A percentile compares a stretch with the other conserved stretches of the same genome.
These are phyloP conservation scores for Leuctra nigra DNA, from an alignment of 2,888 invertebrate genomes.

Conservation along the genomic window DNA sequence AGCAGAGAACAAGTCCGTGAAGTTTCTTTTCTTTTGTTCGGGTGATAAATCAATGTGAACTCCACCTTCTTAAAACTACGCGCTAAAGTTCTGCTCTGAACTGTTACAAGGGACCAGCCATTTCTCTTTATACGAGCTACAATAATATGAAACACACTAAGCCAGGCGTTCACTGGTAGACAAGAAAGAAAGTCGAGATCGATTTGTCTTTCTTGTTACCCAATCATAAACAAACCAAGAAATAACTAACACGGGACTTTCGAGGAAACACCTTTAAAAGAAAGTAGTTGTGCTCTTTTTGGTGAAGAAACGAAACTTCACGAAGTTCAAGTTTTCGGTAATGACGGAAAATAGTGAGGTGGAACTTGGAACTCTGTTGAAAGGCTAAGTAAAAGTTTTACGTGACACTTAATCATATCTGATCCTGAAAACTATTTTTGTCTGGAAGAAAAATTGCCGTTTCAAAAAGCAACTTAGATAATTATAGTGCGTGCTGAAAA, in stretches of 20 bases:
- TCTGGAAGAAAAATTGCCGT: background rate
- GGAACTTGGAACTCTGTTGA: background rate
- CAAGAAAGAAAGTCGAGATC: background rate
- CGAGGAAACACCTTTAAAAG: background rate
- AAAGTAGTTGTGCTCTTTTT: background rate
- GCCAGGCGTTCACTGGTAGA: background rate
- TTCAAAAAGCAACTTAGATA: too few relatives aligned
- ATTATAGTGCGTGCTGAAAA: background rate
- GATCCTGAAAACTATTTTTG: background rate
- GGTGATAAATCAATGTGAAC: constrained; percentile 11
- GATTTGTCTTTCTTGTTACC: constrained; percentile 1
- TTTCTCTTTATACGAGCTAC: constrained; percentile 7
- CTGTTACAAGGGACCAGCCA: constrained; percentile 6
- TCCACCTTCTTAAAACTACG: constrained; percentile 10
- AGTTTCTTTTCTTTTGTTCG: constrained; percentile 10
- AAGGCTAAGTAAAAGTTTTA: background rate
- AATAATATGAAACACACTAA: constrained; percentile 6
- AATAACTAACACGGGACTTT: background rate
- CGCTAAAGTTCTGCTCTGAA: constrained; percentile 11
- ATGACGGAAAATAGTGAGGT: background rate
- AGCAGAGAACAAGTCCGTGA: background rate
- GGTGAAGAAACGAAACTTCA: background rate
- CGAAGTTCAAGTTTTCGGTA: background rate
- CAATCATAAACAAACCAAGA: constrained; percentile 6
- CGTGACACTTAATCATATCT: background rate